Conservation (phyloP, 1,140 invertebrate genomes). For the Drosophila teissieri region DNA sequence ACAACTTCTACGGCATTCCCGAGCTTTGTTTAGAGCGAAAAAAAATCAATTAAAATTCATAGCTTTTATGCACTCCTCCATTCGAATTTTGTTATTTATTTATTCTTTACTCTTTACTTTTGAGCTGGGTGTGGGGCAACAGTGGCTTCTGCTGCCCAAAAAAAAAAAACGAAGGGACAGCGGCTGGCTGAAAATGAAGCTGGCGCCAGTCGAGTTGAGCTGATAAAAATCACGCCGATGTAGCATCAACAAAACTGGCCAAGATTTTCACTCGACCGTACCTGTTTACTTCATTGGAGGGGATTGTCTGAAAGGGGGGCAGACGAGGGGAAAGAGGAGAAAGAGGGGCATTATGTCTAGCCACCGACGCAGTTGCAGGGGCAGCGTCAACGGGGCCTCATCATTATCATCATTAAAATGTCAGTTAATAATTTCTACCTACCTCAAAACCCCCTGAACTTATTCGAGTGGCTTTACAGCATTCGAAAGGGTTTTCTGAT, state of each 20-base stretch:
- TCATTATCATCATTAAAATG: slow-evolving; percentile 83
- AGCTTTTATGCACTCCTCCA: slow-evolving; percentile 63
- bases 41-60: slow-evolving; percentile 84
- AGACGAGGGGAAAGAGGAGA: slow-evolving; percentile 16
- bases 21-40: slow-evolving; percentile 41
- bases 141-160: slow-evolving; percentile 20
- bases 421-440: slow-evolving; percentile 80
- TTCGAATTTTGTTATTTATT: slow-evolving; percentile 29
- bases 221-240: slow-evolving; percentile 60
- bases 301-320: slow-evolving; percentile 17
- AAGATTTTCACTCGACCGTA: slow-evolving; percentile 38
- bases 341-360: slow-evolving; percentile 67
- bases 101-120: slow-evolving; percentile 10
- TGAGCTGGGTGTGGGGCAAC: slow-evolving; percentile 12
- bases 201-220: slow-evolving; percentile 67
- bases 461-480: slow-evolving; percentile 71
- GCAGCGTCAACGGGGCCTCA: slow-evolving; percentile 79
- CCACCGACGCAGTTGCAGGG: slow-evolving; percentile 79
- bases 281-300: slow-evolving; percentile 11
- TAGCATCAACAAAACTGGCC: slow-evolving; percentile 36
- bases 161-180: slow-evolving; percentile 11
- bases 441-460: slow-evolving; percentile 17
- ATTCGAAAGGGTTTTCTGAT: slow-evolving; percentile 32
- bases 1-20: slow-evolving; percentile 65
- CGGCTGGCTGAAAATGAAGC: slow-evolving; percentile 44